phyloP scores from a whole-genome alignment of 1,140 invertebrate genomes.

The Drosophila miranda region DNA sequence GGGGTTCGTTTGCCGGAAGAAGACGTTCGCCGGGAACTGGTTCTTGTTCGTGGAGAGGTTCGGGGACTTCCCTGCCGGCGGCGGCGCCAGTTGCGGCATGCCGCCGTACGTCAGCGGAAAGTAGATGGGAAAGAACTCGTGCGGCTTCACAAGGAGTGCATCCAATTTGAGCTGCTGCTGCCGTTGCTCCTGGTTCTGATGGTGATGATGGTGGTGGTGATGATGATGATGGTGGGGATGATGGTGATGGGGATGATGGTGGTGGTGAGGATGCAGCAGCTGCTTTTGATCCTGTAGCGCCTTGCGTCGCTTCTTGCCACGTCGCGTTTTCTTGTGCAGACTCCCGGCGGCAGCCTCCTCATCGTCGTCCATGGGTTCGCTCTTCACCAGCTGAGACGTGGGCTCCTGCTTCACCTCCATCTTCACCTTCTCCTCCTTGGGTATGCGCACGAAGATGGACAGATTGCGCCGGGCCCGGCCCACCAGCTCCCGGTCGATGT shows the following conservation, averaged over 20 bases:
- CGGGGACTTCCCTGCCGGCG: slow-evolving; percentile 40
- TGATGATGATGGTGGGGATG: slow-evolving; percentile 41
- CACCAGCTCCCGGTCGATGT: slow-evolving; percentile 96
- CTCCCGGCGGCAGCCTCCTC: background rate
- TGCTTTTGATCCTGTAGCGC: slow-evolving; percentile 22
- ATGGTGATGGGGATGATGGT: slow-evolving; percentile 43
- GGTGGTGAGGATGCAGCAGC: background rate
- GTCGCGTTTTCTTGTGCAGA: slow-evolving; percentile 57
- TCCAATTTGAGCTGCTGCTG: slow-evolving; percentile 51
- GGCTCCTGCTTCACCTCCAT: slow-evolving; percentile 19
- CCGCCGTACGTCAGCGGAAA: slow-evolving; percentile 92
- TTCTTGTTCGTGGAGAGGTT: slow-evolving; percentile 44
- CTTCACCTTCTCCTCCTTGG: slow-evolving; percentile 42
- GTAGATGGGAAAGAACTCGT: slow-evolving; percentile 91
- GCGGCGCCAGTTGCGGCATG: slow-evolving; percentile 60
- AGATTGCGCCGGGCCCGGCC: slow-evolving; percentile 82
- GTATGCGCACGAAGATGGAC: slow-evolving; percentile 76
- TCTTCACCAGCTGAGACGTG: background rate
- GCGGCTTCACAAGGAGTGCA: slow-evolving; percentile 59
- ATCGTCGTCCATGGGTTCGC: background rate
- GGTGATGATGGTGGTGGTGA: slow-evolving; percentile 50
- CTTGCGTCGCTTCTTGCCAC: slow-evolving; percentile 59
- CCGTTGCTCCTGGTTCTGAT: slow-evolving; percentile 36
- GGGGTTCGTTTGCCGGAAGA: slow-evolving; percentile 92
- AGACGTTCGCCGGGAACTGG: slow-evolving; percentile 78